Percentiles rank a stretch among this genome's conserved stretches.
phyloP scores from a whole-genome alignment of 2,113 vertebrate genomes.

The Chamaea fasciata region DNA sequence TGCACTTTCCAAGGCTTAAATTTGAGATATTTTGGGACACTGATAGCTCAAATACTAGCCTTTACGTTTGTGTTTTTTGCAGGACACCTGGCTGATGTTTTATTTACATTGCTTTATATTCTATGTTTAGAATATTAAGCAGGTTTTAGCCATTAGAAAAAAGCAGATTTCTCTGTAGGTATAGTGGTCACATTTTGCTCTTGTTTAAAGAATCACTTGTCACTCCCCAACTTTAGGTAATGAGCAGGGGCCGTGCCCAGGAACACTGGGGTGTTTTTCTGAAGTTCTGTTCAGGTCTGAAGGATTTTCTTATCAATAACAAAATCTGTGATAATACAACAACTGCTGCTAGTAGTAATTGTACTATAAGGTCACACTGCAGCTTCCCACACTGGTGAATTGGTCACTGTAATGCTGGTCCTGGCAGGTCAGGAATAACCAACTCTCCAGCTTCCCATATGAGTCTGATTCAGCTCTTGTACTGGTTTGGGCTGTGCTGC shows the following conservation, averaged over 20 bases:
- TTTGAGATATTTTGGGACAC: neutral
- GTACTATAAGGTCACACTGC: neutral
- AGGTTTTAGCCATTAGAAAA: neutral
- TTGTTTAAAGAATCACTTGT: neutral
- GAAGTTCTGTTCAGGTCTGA: neutral
- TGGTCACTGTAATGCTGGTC: neutral
- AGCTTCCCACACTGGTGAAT: neutral
- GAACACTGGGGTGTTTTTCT: neutral
- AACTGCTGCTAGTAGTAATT: neutral
- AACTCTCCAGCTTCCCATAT: fast-evolving
- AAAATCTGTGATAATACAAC: neutral
- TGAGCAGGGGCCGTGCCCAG: neutral
- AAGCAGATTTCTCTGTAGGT: neutral
- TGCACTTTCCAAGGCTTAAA: neutral
- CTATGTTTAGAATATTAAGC: neutral
- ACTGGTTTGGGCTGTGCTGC: neutral
- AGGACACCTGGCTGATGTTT: neutral
- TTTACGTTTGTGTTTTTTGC: neutral
- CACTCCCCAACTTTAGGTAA: neutral
- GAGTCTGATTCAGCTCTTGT: neutral
- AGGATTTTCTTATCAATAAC: neutral
- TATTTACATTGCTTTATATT: neutral
- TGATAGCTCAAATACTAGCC: neutral
- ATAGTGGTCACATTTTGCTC: neutral
- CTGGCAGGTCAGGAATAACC: neutral